phyloP scores from a whole-genome alignment of 2,888 invertebrate genomes.

The Torymus tubicola region DNA sequence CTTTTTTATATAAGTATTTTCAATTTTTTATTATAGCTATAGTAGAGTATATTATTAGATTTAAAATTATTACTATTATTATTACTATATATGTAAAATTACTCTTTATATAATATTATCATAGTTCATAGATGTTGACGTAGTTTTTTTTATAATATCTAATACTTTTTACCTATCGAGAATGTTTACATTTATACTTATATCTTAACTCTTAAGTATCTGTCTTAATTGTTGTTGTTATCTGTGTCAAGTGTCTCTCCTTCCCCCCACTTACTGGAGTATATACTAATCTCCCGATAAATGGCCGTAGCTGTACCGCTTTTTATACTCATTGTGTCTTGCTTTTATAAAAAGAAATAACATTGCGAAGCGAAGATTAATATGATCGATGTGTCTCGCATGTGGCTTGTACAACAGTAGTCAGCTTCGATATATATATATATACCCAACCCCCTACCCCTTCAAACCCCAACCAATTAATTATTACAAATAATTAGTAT shows the following conservation, averaged over 20 bases:
- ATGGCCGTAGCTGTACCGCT: conserved; percentile 38
- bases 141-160: conserved; percentile 36
- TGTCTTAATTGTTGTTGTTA: conserved; percentile 39
- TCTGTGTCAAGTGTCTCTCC: conserved; percentile 34
- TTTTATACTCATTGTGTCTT: conserved; percentile 30
- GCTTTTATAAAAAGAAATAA: conserved; percentile 30
- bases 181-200: conserved; percentile 32
- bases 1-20: conserved; percentile 47
- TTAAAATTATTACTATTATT: conserved; percentile 27
- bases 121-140: conserved; percentile 28
- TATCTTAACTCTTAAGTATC: conserved; percentile 34
- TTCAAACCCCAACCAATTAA: background rate
- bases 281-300: conserved; percentile 5
- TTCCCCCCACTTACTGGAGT: conserved; percentile 12
- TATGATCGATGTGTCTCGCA: conserved; percentile 48
- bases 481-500: conserved; percentile 30
- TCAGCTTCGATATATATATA: conserved; percentile 47
- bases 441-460: background rate
- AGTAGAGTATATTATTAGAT: conserved; percentile 42
- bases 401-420: conserved; percentile 50
- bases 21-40: conserved; percentile 35
- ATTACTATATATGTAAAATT: conserved; percentile 28
- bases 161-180: conserved; percentile 26
- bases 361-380: conserved; percentile 6
- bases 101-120: conserved; percentile 4